A percentile compares a stretch with the other conserved stretches of the same genome.
phyloP scores from a whole-genome alignment of 2,888 invertebrate species.

The Harpalus rufipes region DNA sequence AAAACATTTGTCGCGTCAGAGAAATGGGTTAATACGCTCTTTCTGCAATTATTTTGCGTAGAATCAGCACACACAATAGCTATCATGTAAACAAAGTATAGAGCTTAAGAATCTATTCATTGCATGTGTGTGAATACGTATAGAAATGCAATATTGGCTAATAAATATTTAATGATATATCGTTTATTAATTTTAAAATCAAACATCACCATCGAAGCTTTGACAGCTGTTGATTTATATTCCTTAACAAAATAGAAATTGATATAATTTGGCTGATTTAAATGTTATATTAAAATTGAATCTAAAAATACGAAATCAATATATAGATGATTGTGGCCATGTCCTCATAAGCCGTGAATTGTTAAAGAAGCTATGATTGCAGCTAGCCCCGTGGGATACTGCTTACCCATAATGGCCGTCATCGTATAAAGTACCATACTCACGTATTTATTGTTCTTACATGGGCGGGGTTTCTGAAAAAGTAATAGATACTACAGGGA shows the following conservation, averaged over 20 bases:
- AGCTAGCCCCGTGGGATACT: constrained; percentile 20
- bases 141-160: background rate
- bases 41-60: constrained; percentile 2
- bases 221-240: constrained; percentile 30
- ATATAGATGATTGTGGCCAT: background rate
- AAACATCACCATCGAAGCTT: constrained; percentile 24
- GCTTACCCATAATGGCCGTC: constrained; percentile 48
- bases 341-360: constrained; percentile 58
- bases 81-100: background rate
- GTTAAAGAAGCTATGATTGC: constrained; percentile 60
- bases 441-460: constrained; percentile 61
- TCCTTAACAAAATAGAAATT: constrained; percentile 27
- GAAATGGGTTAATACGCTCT: background rate
- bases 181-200: constrained; percentile 42
- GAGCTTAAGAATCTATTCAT: background rate
- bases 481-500: constrained; percentile 52
- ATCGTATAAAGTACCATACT: constrained; percentile 55
- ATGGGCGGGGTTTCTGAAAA: constrained; percentile 38
- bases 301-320: constrained; percentile 45
- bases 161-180: constrained; percentile 20
- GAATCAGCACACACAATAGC: background rate
- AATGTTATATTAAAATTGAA: constrained; percentile 23
- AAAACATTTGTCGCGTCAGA: background rate
- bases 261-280: constrained; percentile 34
- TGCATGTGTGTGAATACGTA: background rate